Evolutionary conservation across 2,888 invertebrate genomes (phyloP).

Genomic region (Zygogramma bicolorata): DNA sequence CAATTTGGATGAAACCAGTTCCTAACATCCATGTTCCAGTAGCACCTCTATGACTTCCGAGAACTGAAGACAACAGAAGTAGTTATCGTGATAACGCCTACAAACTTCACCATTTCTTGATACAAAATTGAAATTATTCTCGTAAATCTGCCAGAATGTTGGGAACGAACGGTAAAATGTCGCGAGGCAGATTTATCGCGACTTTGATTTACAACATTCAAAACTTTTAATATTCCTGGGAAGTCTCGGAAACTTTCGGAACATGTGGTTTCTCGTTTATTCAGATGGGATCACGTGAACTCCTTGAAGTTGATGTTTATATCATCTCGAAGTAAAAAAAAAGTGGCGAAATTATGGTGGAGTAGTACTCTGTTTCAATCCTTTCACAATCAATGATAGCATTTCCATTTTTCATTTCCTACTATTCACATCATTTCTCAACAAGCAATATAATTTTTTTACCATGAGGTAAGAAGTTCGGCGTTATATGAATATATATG

Average conservation of each 20-base stretch:
- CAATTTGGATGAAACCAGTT: too few relatives aligned
- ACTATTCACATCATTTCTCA: too few relatives aligned
- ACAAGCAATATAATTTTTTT: too few relatives aligned
- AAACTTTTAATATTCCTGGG: slow-evolving; percentile 21
- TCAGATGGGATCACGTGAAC: neutral
- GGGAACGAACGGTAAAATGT: slow-evolving; percentile 16
- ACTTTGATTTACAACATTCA: slow-evolving; percentile 22
- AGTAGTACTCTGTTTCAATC: too few relatives aligned
- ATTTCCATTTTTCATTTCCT: too few relatives aligned
- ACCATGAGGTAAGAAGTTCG: too few relatives aligned
- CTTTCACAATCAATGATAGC: too few relatives aligned
- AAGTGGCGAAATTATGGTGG: too few relatives aligned
- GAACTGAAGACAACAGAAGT: too few relatives aligned
- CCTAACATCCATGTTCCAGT: too few relatives aligned
- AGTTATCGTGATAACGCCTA: neutral
- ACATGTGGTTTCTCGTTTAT: neutral
- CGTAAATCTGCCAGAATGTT: slow-evolving; percentile 25
- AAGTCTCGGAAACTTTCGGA: slow-evolving; percentile 7
- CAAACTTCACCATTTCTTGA: slow-evolving; percentile 10
- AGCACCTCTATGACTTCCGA: too few relatives aligned
- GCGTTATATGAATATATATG: too few relatives aligned
- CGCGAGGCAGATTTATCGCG: slow-evolving; percentile 17
- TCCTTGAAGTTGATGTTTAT: neutral
- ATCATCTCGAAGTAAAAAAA: neutral
- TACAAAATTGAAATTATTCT: slow-evolving; percentile 29